These are phyloP conservation scores for Peromyscus californicus DNA, from an alignment of 2,113 vertebrate genomes.

Conservation along the genomic window DNA sequence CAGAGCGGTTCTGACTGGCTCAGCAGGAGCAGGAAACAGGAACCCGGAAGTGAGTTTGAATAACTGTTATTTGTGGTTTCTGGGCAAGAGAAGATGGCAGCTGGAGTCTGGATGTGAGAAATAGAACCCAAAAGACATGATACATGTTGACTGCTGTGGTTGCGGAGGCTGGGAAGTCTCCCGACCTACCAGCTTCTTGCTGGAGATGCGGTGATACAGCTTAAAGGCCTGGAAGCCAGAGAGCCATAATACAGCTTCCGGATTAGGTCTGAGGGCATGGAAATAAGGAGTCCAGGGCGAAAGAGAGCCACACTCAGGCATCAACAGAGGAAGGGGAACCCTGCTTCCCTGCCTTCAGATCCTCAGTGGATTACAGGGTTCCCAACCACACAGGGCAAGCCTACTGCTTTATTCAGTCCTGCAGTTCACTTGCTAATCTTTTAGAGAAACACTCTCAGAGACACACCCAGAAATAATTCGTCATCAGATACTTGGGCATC, in stretches of 20 bases:
- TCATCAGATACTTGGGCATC: background rate
- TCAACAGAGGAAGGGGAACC: background rate
- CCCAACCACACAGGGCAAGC: background rate
- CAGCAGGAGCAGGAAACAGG: background rate
- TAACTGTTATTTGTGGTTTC: background rate
- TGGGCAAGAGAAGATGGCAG: background rate
- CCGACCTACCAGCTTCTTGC: background rate
- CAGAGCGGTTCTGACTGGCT: background rate
- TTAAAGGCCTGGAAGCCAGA: background rate
- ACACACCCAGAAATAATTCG: background rate
- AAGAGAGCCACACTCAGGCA: background rate
- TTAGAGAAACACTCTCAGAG: background rate
- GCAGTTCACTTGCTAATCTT: background rate
- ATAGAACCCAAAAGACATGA: background rate
- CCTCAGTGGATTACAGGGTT: background rate
- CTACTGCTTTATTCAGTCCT: background rate
- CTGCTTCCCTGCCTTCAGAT: no score
- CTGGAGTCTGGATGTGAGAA: background rate
- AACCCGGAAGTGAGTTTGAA: background rate
- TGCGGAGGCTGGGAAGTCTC: background rate
- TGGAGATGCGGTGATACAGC: background rate
- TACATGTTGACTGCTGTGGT: background rate
- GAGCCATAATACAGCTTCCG: background rate
- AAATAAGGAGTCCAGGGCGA: background rate
- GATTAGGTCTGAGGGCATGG: background rate